These are phyloP conservation scores for Perca fluviatilis DNA, from an alignment of 2,113 vertebrate species.

Conservation along the genomic window DNA sequence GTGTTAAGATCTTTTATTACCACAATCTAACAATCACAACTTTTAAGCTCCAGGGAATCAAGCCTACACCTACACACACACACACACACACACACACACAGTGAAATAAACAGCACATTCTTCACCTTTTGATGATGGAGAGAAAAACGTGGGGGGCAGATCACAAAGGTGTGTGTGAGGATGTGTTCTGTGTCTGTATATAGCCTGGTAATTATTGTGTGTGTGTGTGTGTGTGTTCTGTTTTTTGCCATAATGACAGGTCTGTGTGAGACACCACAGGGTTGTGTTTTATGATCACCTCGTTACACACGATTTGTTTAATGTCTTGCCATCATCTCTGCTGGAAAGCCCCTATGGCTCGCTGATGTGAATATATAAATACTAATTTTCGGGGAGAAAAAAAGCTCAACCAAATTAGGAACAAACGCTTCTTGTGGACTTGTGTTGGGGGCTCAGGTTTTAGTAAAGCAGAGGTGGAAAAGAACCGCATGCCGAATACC, in stretches of 20 bases:
- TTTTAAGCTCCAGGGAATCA: slow-evolving; percentile 20
- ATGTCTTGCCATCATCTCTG: slow-evolving; percentile 86
- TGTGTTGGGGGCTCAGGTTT: slow-evolving; percentile 54
- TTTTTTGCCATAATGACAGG: slow-evolving; percentile 82
- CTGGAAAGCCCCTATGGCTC: slow-evolving; percentile 83
- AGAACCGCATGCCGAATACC: slow-evolving; percentile 27
- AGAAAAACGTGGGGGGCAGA: slow-evolving; percentile 50
- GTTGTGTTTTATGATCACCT: slow-evolving; percentile 83
- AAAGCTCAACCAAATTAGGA: slow-evolving; percentile 71
- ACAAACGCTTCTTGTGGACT: slow-evolving; percentile 80
- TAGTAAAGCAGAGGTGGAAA: slow-evolving; percentile 53
- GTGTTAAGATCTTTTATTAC: slow-evolving; percentile 45
- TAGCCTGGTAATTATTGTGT: slow-evolving; percentile 53
- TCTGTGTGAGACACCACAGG: slow-evolving; percentile 81
- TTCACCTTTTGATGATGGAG: slow-evolving; percentile 70
- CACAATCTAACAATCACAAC: slow-evolving; percentile 36
- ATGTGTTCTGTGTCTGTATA: slow-evolving; percentile 58
- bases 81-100: background rate
- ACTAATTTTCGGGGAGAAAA: slow-evolving; percentile 70
- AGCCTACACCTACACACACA: background rate
- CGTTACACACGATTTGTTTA: slow-evolving; percentile 81
- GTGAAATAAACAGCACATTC: slow-evolving; percentile 73
- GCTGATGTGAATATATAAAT: slow-evolving; percentile 82
- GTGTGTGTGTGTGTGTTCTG: slow-evolving; percentile 70
- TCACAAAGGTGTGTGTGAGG: slow-evolving; percentile 39